Conservation (phyloP, 53 echinoderm and acorn worm species). For the Zoroaster sp. region DNA sequence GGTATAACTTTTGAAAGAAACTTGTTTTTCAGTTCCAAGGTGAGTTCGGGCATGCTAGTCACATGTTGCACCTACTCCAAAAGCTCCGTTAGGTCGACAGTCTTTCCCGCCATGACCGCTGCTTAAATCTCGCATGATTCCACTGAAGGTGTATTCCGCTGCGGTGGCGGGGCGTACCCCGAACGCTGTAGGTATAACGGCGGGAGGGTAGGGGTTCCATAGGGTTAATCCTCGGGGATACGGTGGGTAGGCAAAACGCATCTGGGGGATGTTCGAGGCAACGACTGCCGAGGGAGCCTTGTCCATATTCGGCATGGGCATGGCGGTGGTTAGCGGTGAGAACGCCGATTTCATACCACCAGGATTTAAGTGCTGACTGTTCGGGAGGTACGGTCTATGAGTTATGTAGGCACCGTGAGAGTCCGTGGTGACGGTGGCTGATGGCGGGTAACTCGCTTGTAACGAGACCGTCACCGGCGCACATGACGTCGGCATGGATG, state of each 20-base stretch:
- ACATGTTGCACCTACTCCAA: slow-evolving; percentile 64
- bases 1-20: neutral
- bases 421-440: slow-evolving; percentile 62
- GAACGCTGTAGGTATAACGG: slow-evolving; percentile 92
- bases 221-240: slow-evolving; percentile 90
- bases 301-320: slow-evolving; percentile 38
- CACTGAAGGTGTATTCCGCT: slow-evolving; percentile 79
- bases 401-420: slow-evolving; percentile 77
- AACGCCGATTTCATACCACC: slow-evolving; percentile 97
- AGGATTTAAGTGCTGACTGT: slow-evolving; percentile 65
- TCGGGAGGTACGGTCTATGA: slow-evolving; percentile 89
- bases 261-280: slow-evolving; percentile 70
- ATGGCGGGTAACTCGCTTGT: slow-evolving; percentile 47
- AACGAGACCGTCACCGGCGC: slow-evolving; percentile 30
- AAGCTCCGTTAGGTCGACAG: slow-evolving; percentile 80
- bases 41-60: neutral
- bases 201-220: slow-evolving; percentile 93
- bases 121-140: slow-evolving; percentile 74
- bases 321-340: slow-evolving; percentile 80
- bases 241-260: slow-evolving; percentile 91
- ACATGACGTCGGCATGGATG: neutral
- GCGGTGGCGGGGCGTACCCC: slow-evolving; percentile 79
- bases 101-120: slow-evolving; percentile 62
- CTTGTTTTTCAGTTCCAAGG: too few species aligned
- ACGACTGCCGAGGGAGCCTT: slow-evolving; percentile 68